A percentile compares a stretch with the other conserved stretches of the same genome.
Conservation (phyloP, 2,113 vertebrate species). For the Mesocricetus auratus region DNA sequence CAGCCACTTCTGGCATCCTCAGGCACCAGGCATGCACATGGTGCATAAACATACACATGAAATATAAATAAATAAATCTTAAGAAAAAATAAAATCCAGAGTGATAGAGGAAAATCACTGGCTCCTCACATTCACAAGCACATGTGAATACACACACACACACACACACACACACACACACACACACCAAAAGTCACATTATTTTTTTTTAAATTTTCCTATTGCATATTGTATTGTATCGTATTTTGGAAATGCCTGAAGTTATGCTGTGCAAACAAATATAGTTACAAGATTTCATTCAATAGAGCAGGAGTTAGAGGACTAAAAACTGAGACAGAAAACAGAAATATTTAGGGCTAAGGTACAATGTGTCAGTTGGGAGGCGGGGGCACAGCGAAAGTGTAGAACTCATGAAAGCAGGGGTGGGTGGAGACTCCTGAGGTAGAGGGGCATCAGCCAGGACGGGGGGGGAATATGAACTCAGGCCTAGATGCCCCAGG, state of each 20-base stretch:
- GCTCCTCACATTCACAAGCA: no score
- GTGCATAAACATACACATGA: background rate
- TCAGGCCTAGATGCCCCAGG: background rate
- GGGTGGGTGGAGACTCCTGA: background rate
- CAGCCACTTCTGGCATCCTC: background rate
- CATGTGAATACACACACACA: background rate
- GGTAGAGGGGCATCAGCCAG: background rate
- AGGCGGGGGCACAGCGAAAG: background rate
- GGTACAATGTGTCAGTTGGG: background rate
- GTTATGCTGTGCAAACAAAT: background rate
- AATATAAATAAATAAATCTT: background rate
- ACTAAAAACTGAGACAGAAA: background rate
- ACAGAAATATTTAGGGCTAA: background rate
- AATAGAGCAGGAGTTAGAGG: background rate
- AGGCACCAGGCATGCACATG: background rate
- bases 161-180: background rate
- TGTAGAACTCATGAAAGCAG: no score
- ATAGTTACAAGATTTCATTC: background rate
- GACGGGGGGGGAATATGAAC: background rate
- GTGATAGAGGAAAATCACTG: background rate
- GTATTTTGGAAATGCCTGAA: background rate
- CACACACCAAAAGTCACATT: background rate
- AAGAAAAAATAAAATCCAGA: background rate
- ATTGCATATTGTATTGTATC: background rate
- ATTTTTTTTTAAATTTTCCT: background rate